These are phyloP conservation scores for Catostylus mosaicus DNA, from an alignment of 30 jellyfish, hydroid and myxozoan genomes.

Conservation along the genomic window DNA sequence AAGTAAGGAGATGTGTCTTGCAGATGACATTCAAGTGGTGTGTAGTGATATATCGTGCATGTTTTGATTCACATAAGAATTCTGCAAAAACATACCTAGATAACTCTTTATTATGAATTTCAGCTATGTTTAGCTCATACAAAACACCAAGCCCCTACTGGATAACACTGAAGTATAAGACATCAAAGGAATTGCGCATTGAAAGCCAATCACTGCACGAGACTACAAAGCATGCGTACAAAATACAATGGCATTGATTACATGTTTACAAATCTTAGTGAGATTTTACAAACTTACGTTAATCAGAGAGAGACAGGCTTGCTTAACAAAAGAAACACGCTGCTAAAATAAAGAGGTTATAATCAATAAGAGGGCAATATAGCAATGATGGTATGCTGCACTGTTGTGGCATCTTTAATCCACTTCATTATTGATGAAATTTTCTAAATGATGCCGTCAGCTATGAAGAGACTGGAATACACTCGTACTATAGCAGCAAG, in stretches of 20 bases:
- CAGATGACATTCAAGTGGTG: not conserved
- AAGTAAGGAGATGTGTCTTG: not conserved
- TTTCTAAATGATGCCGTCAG: no score
- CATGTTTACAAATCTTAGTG: slow-evolving; percentile 8
- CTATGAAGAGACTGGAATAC: no score
- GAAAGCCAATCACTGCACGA: not conserved
- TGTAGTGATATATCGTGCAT: not conserved
- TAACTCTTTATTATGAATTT: not conserved
- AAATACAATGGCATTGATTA: not conserved
- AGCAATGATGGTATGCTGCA: not conserved
- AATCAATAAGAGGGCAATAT: not conserved
- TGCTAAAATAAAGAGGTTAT: not conserved
- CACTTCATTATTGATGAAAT: no score
- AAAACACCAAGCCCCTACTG: not conserved
- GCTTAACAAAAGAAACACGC: not conserved
- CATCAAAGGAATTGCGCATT: slow-evolving; percentile 8
- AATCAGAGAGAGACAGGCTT: not conserved
- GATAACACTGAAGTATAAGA: not conserved
- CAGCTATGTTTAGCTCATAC: not conserved
- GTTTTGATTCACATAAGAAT: not conserved
- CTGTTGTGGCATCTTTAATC: not conserved
- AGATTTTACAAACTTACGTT: slow-evolving; percentile 5
- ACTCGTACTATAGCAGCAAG: no score
- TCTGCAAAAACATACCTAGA: not conserved
- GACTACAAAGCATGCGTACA: not conserved